Evolutionary conservation across 2,888 invertebrate species (phyloP), one percentile per base, ranked within the genome.

Genomic region (Metopia argyrocephala): DNA sequence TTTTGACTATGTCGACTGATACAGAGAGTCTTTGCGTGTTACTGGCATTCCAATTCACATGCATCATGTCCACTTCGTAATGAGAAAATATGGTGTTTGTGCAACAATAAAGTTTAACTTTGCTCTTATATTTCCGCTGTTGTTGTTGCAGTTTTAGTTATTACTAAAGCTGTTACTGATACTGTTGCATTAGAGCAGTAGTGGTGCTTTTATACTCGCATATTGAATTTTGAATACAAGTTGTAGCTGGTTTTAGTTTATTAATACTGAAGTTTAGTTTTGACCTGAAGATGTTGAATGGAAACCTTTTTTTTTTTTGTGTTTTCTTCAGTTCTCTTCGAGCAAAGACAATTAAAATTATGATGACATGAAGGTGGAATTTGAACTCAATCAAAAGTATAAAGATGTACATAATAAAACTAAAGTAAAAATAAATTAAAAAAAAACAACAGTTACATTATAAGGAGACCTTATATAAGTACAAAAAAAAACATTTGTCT

Each of bases 61-160:
- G 87, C 87, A 88, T 88, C 88, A 89, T 88, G 88, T 88, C 88
- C 87, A 85, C 86, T 59, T 87, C 88, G 89, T 88, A 88, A 89
- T 89, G 89, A 89, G 88, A 89, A 89, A 89, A 89, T 89, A 89
- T 89, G 88, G 89, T 87, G 86, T 86, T 87, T 88, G 87, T 87
- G 88, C 88, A 89, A 89, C 89, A 89, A 89, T 89, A 89, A 89
- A 89, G 89, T 89, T 87, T 87, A 76, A 86, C 89, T 89, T 88
- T 88, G 88, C 88, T 88, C 89, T 88, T 87, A 88, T 88, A 87
- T 89, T 88, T 89, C 89, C 82, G 64, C 45, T 69, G 31, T 69
- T 46, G 23, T 62, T 74, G 50, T 54, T 65, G n/a, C n/a, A n/a
- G n/a, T n/a, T n/a, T n/a, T n/a, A n/a, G 20, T 31, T 59, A n/a